These are phyloP conservation scores for Brachylomia viminalis DNA, from an alignment of 2,888 invertebrate species.

Conservation along the genomic window DNA sequence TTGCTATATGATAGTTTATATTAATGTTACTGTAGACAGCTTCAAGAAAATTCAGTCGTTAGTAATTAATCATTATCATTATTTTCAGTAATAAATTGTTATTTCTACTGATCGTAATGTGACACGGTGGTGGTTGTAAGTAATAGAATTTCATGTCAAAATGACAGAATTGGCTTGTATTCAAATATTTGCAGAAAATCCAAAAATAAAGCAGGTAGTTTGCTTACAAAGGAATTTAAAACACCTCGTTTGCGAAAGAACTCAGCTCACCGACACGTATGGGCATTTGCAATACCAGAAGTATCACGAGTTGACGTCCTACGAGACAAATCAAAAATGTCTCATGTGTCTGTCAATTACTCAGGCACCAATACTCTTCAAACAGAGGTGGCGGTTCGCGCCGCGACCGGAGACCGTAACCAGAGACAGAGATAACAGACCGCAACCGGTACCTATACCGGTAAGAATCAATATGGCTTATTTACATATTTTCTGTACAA, in stretches of 20 bases:
- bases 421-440: no score
- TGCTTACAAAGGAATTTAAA: neutral
- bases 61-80: neutral
- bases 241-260: no score
- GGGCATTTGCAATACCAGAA: neutral
- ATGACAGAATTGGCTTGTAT: conserved; percentile 27
- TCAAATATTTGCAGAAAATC: conserved; percentile 44
- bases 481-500: no score
- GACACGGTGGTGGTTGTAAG: neutral
- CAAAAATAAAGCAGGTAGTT: neutral
- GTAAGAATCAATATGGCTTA: neutral
- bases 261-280: no score
- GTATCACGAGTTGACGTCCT: no score
- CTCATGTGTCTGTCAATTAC: no score
- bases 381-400: no score
- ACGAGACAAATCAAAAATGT: no score
- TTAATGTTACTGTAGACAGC: conserved; percentile 27
- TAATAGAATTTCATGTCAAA: conserved; percentile 11
- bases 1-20: neutral
- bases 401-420: no score
- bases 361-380: no score
- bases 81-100: conserved; percentile 28
- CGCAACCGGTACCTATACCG: no score
- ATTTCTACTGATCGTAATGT: conserved; percentile 11
- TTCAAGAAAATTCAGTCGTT: conserved; percentile 9